These are phyloP conservation scores for Marmota flaviventris DNA, from an alignment of 2,113 vertebrate species.

Conservation along the genomic window DNA sequence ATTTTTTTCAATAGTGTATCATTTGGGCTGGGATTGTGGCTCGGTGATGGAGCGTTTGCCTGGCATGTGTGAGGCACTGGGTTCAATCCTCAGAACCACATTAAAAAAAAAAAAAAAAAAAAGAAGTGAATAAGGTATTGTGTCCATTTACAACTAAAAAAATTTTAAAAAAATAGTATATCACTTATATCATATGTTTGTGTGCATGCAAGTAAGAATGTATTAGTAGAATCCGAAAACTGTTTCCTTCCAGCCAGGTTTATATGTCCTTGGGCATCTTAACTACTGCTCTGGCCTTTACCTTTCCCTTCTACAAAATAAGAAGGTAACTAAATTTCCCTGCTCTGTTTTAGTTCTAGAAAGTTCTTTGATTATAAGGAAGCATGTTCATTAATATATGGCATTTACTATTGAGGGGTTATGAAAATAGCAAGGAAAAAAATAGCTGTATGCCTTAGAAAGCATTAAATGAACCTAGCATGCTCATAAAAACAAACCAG, in stretches of 20 bases:
- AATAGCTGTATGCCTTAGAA: slow-evolving; percentile 39
- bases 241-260: not conserved
- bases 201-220: not conserved
- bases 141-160: no score
- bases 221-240: not conserved
- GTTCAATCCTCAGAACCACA: no score
- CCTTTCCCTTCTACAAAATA: slow-evolving; percentile 46
- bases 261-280: not conserved
- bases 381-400: slow-evolving; percentile 9
- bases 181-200: not conserved
- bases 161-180: not conserved
- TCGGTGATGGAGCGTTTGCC: no score
- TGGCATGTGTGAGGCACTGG: no score
- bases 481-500: slow-evolving; percentile 39
- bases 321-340: not conserved
- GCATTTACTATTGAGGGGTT: not conserved
- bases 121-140: no score
- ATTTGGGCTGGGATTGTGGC: no score
- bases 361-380: slow-evolving; percentile 33
- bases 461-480: slow-evolving; percentile 44
- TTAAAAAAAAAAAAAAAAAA: no score
- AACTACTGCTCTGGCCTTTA: not conserved
- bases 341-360: slow-evolving; percentile 26
- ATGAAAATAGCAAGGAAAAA: slow-evolving; percentile 48
- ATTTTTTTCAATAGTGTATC: not conserved